phyloP scores from a whole-genome alignment of 2,113 vertebrate species.

The Salvelinus fontinalis region DNA sequence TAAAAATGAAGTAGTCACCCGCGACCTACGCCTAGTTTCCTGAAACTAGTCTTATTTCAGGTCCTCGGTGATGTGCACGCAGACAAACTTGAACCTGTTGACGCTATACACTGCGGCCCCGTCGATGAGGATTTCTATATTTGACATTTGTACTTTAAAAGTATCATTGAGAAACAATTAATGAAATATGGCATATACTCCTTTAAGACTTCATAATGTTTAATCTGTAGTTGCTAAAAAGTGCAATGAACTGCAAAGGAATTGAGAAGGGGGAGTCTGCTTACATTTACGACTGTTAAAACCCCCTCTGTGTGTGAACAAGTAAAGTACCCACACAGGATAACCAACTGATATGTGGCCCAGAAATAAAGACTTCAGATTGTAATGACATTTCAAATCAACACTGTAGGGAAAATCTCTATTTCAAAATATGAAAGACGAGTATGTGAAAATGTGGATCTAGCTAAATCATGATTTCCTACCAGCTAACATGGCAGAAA shows the following conservation, averaged over 20 bases:
- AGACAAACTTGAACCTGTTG: no score
- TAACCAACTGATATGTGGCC: neutral
- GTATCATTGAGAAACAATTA: no score
- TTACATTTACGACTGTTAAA: slow-evolving; percentile 46
- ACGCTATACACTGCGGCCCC: no score
- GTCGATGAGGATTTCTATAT: no score
- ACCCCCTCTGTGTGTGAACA: slow-evolving; percentile 21
- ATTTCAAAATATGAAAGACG: neutral
- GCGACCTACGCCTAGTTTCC: no score
- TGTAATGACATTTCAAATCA: neutral
- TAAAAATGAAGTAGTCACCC: no score
- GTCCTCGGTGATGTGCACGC: no score
- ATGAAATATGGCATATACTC: no score
- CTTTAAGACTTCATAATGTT: no score
- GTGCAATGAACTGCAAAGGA: slow-evolving; percentile 59
- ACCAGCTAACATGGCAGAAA: neutral
- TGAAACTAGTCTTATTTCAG: no score
- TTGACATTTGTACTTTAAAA: no score
- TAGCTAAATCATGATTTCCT: neutral
- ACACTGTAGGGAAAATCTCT: neutral
- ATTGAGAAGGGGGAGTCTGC: slow-evolving; percentile 58
- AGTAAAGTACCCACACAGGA: neutral
- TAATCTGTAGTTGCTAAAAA: no score
- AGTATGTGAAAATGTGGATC: neutral
- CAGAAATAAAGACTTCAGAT: slow-evolving; percentile 13